phyloP scores from a whole-genome alignment of 2,797 vertebrate genomes.

The Apogon talboti region DNA sequence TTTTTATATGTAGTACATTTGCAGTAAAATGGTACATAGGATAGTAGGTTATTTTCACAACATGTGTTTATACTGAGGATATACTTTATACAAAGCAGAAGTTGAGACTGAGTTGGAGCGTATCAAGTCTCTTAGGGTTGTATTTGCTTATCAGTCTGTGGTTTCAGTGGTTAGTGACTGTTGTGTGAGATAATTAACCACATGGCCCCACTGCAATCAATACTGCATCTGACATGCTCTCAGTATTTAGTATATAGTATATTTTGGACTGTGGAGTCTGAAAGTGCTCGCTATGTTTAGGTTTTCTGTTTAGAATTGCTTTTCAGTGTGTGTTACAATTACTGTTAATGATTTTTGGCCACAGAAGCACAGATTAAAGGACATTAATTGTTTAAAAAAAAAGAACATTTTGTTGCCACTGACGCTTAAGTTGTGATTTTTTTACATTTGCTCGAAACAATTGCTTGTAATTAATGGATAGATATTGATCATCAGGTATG shows the following conservation, averaged over 20 bases:
- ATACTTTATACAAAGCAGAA: constrained; percentile 12
- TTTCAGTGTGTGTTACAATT: neutral
- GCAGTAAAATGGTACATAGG: neutral
- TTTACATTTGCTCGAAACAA: too few species aligned
- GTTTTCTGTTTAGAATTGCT: constrained; percentile 6
- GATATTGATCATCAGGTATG: too few species aligned
- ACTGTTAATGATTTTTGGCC: neutral
- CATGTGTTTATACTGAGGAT: neutral
- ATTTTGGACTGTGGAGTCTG: neutral
- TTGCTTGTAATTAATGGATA: too few species aligned
- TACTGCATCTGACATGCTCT: constrained; percentile 10
- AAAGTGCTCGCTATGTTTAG: neutral
- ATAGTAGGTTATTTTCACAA: neutral
- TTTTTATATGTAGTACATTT: too few species aligned
- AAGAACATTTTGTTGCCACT: too few species aligned
- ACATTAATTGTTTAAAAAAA: too few species aligned
- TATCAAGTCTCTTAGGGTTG: constrained; percentile 30
- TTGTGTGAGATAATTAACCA: constrained; percentile 43
- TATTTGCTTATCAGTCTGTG: constrained; percentile 45
- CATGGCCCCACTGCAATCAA: constrained; percentile 10
- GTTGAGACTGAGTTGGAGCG: neutral
- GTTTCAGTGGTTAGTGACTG: constrained; percentile 43
- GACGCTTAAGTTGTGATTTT: too few species aligned
- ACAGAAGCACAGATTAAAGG: too few species aligned
- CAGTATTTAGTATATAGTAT: constrained; percentile 3